Percentiles rank a stretch among this genome's conserved stretches.
phyloP scores from a whole-genome alignment of 2,797 vertebrate species.

The Pseudochromis fuscus region DNA sequence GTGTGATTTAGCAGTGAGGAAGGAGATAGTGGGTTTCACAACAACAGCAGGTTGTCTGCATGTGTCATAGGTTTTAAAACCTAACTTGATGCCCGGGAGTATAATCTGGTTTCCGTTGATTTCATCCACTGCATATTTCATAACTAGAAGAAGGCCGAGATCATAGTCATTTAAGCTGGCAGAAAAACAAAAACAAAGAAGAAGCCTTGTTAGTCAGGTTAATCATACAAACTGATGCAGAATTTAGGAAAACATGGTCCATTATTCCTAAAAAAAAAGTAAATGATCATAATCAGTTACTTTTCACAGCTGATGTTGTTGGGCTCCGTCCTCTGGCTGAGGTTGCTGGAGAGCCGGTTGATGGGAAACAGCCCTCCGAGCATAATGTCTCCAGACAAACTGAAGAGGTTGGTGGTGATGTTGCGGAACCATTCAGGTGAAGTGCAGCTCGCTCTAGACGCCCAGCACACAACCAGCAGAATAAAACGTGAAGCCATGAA shows the following conservation, averaged over 20 bases:
- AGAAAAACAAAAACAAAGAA: not conserved
- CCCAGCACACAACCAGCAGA: constrained; percentile 72
- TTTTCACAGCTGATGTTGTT: constrained; percentile 75
- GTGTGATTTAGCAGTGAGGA: constrained; percentile 72
- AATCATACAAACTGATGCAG: not conserved
- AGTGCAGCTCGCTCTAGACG: constrained; percentile 31
- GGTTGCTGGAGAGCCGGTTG: constrained; percentile 75
- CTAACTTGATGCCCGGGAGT: constrained; percentile 82
- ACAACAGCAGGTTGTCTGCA: constrained; percentile 79
- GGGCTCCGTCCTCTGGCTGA: constrained; percentile 69
- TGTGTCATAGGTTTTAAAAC: constrained; percentile 83
- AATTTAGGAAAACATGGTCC: constrained; percentile 10
- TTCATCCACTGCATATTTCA: constrained; percentile 87
- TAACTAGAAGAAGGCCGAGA: constrained; percentile 81
- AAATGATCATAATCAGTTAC: constrained; percentile 59
- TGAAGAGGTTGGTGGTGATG: constrained; percentile 81
- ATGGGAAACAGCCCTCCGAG: constrained; percentile 86
- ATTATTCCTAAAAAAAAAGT: not conserved
- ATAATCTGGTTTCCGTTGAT: constrained; percentile 77
- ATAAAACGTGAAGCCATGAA: constrained; percentile 68
- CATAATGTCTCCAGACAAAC: constrained; percentile 78
- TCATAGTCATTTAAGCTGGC: constrained; percentile 74
- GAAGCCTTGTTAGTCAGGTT: constrained; percentile 4
- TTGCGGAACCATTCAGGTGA: constrained; percentile 78
- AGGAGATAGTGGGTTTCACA: constrained; percentile 78